Evolutionary conservation across 2,888 invertebrate species (phyloP).

Genomic region (Steinernema carpocapsae): DNA sequence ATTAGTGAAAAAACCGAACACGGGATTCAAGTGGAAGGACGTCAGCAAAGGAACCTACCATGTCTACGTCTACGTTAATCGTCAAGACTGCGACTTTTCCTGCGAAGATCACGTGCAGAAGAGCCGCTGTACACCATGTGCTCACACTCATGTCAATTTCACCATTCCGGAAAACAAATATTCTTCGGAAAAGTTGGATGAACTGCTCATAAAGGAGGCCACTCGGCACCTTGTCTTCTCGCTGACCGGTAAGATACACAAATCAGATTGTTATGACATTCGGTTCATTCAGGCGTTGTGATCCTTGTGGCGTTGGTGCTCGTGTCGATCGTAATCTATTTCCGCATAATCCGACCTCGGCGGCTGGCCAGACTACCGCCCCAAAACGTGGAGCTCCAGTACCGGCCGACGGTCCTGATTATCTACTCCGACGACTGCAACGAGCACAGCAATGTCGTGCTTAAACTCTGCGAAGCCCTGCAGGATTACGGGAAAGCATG

Average conservation of each 20-base stretch:
- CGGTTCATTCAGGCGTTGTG: not conserved
- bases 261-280: not conserved
- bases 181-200: not conserved
- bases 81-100: slow-evolving; percentile 53
- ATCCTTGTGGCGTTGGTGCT: slow-evolving; percentile 30
- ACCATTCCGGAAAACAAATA: slow-evolving; percentile 47
- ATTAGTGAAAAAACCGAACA: slow-evolving; percentile 22
- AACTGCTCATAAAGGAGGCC: slow-evolving; percentile 5
- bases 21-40: slow-evolving; percentile 42
- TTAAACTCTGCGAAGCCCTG: slow-evolving; percentile 46
- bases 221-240: slow-evolving; percentile 16
- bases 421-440: slow-evolving; percentile 62
- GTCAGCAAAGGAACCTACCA: slow-evolving; percentile 46
- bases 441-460: slow-evolving; percentile 52
- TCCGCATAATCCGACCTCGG: slow-evolving; percentile 39
- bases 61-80: slow-evolving; percentile 53
- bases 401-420: slow-evolving; percentile 48
- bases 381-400: slow-evolving; percentile 44
- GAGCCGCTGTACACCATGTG: not conserved
- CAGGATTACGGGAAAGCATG: slow-evolving; percentile 46
- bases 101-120: slow-evolving; percentile 46
- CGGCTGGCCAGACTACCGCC: slow-evolving; percentile 42
- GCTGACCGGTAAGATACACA: not conserved
- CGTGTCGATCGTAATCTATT: slow-evolving; percentile 35
- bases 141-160: slow-evolving; percentile 56